These are phyloP conservation scores for Falco naumanni DNA, from an alignment of 2,797 vertebrate species.

Conservation along the genomic window DNA sequence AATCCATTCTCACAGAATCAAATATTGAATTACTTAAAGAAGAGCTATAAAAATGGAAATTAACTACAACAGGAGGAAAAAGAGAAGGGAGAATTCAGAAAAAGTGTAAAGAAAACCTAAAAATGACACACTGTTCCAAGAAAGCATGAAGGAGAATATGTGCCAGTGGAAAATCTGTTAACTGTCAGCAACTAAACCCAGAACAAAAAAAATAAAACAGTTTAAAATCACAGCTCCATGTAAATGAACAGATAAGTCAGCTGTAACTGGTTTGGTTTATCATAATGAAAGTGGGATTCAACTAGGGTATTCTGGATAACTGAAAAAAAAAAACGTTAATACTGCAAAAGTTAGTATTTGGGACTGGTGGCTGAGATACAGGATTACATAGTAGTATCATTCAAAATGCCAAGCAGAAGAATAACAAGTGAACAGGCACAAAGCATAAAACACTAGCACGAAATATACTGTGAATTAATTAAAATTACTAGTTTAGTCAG, in stretches of 20 bases:
- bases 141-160: neutral
- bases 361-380: neutral
- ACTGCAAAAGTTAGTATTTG: neutral
- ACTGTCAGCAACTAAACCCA: neutral
- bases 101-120: neutral
- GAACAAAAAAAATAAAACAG: neutral
- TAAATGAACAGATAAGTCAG: neutral
- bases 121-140: neutral
- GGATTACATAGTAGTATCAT: neutral
- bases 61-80: neutral
- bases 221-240: neutral
- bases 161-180: neutral
- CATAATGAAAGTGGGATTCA: neutral
- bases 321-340: neutral
- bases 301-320: neutral
- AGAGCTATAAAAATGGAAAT: neutral
- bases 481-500: neutral
- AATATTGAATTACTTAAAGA: constrained; percentile 10
- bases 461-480: neutral
- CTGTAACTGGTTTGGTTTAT: neutral
- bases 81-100: neutral
- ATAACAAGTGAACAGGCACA: neutral
- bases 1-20: neutral
- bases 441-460: neutral
- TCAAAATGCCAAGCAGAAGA: neutral